Base-by-base conservation (phyloP, 2,113 vertebrate genomes). In the Xyliphius kryptos region DNA sequence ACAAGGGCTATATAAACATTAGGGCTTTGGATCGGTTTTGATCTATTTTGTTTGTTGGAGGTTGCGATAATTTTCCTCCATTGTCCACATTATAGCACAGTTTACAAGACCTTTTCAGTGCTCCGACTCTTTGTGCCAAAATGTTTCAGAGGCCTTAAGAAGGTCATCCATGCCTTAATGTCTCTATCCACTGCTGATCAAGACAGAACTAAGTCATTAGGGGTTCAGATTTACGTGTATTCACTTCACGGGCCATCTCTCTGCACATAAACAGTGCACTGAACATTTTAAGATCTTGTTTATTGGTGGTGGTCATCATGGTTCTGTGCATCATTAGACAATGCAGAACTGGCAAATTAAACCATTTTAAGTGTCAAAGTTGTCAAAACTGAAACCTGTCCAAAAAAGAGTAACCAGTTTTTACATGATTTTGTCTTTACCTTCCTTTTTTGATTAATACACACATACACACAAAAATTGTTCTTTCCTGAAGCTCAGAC, bases 211-310 rank as follows among this genome's bases (percentile, higher is more conserved):
- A 44, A 47, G 44, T 19, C 32, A 9, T 7, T 60, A 26, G 49
- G 4, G 51, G 52, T 56, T 40, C 38, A 36, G n/a, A 32, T 19
- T 63, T 26, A 49, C 46, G 43, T 49, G 56, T 56, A 73, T 73
- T 64, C 70, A 70, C 67, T 63, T 61, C 38, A 44, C 56, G 67
- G 70, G 74, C 61, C 74, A 40, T 69, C 46, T 73, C 64, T 70
- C 53, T 58, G 56, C 56, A 70, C 67, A 56, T 61, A 63, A 64
- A 40, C 19, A 38, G 5, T 51, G 53, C 40, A 51, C 44, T 38
- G 9, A n/a, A n/a, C n/a, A n/a, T n/a, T n/a, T n/a, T n/a, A n/a
- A n/a, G n/a, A n/a, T n/a, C n/a, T n/a, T n/a, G n/a, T n/a, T n/a
- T n/a, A n/a, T n/a, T n/a, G n/a, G n/a, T n/a, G n/a, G 16, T 32